These are phyloP conservation scores for Vireo griseus DNA, from an alignment of 2,797 vertebrate species.

Conservation along the genomic window DNA sequence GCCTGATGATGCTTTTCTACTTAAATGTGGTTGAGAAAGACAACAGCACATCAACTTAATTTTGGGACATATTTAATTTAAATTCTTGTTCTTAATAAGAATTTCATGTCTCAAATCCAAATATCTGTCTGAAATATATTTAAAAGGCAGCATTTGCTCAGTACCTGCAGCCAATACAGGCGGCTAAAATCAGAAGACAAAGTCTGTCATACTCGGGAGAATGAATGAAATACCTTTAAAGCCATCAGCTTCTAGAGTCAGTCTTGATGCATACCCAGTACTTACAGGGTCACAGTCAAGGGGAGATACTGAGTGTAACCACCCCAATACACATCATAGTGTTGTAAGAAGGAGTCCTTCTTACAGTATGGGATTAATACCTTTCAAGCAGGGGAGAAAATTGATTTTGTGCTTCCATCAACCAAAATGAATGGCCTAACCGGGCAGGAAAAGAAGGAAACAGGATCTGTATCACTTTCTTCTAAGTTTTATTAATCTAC, in stretches of 20 bases:
- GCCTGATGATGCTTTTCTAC: not conserved
- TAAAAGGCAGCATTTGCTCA: not conserved
- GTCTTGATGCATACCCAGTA: not conserved
- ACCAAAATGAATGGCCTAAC: not conserved
- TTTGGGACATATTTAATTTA: not conserved
- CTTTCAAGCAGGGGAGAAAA: not conserved
- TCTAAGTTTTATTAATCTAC: not conserved
- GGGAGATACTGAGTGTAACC: not conserved
- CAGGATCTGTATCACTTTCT: not conserved
- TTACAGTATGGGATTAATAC: not conserved
- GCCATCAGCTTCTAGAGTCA: not conserved
- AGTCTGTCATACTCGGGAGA: not conserved
- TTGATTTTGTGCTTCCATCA: slow-evolving; percentile 17
- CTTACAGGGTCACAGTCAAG: not conserved
- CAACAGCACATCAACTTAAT: not conserved
- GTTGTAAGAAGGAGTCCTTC: not conserved
- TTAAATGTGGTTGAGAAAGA: not conserved
- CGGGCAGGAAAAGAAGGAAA: not conserved
- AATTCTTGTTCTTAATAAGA: not conserved
- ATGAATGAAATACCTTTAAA: not conserved
- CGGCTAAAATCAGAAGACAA: not conserved
- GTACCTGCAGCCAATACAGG: not conserved
- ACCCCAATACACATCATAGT: not conserved
- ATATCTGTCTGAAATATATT: not conserved
- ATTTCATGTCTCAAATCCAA: not conserved